Conservation (phyloP, 2,888 invertebrate genomes). For the Caenorhabditis macrosperma region DNA sequence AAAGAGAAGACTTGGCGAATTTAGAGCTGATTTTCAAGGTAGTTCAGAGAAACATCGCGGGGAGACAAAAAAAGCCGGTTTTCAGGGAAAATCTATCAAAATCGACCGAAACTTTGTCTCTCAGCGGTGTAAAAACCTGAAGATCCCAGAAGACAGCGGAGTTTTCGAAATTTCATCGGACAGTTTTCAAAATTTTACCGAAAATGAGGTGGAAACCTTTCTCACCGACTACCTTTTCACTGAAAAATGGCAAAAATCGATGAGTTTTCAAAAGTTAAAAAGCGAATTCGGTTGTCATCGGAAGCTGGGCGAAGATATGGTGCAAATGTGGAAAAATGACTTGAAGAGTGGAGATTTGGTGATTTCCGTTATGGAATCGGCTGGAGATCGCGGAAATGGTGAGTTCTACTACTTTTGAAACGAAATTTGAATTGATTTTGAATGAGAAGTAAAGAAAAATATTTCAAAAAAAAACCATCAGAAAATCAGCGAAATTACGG, state of each 20-base stretch:
- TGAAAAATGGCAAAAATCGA: constrained; percentile 14
- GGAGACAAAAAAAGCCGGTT: background rate
- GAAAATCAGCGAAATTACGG: background rate
- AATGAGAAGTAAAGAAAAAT: background rate
- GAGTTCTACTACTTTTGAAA: background rate
- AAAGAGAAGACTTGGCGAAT: background rate
- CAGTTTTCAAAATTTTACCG: constrained; percentile 26
- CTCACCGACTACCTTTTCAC: constrained; percentile 44
- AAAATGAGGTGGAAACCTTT: constrained; percentile 8
- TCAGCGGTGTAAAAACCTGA: constrained; percentile 38
- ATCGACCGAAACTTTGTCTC: constrained; percentile 14
- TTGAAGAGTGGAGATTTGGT: constrained; percentile 44
- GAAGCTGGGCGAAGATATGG: constrained; percentile 23
- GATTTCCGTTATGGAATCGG: constrained; percentile 18
- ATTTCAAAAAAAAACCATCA: too few species aligned
- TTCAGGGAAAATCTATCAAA: background rate
- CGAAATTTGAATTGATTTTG: background rate
- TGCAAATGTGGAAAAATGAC: constrained; percentile 27
- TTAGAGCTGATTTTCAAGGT: constrained; percentile 12
- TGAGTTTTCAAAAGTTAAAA: constrained; percentile 24
- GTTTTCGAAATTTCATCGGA: background rate
- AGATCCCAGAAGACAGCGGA: constrained; percentile 13
- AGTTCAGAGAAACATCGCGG: background rate
- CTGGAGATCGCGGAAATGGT: constrained; percentile 6
- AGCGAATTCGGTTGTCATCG: constrained; percentile 39